These are phyloP conservation scores for Megaptera novaeangliae DNA, from an alignment of 2,113 vertebrate species.

Conservation along the genomic window DNA sequence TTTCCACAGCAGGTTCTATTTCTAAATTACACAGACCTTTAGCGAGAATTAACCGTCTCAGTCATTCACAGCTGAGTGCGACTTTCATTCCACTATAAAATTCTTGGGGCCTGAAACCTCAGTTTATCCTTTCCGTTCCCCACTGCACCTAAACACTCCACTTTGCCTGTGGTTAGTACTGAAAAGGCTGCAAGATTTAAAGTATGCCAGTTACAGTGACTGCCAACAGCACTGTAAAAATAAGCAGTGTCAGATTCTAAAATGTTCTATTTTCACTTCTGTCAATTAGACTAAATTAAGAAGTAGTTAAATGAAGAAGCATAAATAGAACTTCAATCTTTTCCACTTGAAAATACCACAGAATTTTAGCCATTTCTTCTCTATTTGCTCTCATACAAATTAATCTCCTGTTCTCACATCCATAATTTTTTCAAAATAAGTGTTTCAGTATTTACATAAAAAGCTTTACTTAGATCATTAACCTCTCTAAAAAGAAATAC, in stretches of 20 bases:
- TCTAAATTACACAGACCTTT: neutral
- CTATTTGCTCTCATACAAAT: neutral
- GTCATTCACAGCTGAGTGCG: neutral
- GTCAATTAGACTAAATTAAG: conserved; percentile 8
- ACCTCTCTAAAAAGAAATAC: neutral
- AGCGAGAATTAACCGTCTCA: neutral
- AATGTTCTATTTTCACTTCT: neutral
- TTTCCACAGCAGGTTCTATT: neutral
- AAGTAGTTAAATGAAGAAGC: neutral
- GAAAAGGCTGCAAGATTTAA: neutral
- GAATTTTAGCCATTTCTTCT: neutral
- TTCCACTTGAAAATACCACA: neutral
- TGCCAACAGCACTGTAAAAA: neutral
- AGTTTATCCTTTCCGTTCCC: neutral
- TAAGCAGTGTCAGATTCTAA: neutral
- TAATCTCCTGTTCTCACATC: neutral
- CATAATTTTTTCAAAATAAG: neutral
- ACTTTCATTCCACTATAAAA: neutral
- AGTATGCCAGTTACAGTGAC: neutral
- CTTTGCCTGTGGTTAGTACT: neutral
- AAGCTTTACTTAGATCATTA: neutral
- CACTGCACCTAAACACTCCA: neutral
- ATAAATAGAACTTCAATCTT: neutral
- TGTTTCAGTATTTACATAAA: neutral
- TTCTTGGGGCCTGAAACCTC: neutral